Evolutionary conservation across 2,888 invertebrate genomes (phyloP), one percentile per base, ranked within the genome.

Genomic region (Mimas tiliae): DNA sequence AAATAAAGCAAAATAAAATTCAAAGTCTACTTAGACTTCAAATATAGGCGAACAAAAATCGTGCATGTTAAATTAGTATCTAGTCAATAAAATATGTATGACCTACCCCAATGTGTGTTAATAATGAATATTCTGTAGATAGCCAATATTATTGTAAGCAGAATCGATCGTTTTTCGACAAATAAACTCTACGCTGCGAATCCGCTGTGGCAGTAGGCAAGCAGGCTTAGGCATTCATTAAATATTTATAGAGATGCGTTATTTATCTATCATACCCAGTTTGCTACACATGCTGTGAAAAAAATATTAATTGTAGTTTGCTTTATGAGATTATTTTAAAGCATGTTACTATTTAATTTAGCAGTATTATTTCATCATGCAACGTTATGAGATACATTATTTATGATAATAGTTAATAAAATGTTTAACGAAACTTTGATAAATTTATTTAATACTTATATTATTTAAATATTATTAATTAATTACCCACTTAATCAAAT

Each of bases 161-260:
- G 19, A 47, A 27, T 14, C 45, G 4, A 27, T 33, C 16, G 7
- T 47, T 63, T 63, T 63, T 63, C 47, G 9, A 48, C 48, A 63
- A 63, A 63, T 63, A 63, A 63, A 63, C 62, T 27, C 9, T 27
- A 27, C 38, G 7, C 11, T 42, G 6, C 8, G 8, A 27, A n/a
- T 45, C 33, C 33, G 47, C 16, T 27, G 45, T 63, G 33, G n/a
- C 62, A 63, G 47, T 33, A 33, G 27, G 62, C 62, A 45, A 58
- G 21, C 47, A 47, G 14, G 47, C 45, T 63, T 48, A 63, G 62
- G 62, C 47, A 63, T 55, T 47, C 55, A 53, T 55, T 55, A 47
- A 47, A 65, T 65, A 55, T 65, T 65, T 55, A 55, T 65, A 55
- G 65, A 65, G 55, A 45, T 53, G 64, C 33, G 33, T 64, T 53